Percentiles rank a stretch among this genome's conserved stretches.
phyloP scores from a whole-genome alignment of 2,888 invertebrate species.

The Drosophila meridionalis region DNA sequence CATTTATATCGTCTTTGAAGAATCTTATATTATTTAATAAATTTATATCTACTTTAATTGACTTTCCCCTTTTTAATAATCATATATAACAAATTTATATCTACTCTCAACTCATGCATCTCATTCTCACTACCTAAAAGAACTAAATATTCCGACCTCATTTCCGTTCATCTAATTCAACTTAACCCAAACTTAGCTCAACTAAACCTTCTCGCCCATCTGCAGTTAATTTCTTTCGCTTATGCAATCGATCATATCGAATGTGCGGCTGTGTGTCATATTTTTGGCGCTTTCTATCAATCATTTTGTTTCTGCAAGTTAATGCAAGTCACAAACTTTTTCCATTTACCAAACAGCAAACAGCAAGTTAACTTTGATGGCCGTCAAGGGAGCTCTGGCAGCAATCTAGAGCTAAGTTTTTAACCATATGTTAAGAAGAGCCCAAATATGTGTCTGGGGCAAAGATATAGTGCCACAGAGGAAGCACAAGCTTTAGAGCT shows the following conservation, averaged over 20 bases:
- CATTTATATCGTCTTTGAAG: too few species aligned
- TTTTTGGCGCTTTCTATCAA: slow-evolving; percentile 23
- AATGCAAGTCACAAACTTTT: slow-evolving; percentile 16
- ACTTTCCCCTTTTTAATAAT: too few species aligned
- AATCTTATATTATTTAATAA: too few species aligned
- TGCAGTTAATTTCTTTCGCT: not conserved
- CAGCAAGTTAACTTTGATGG: slow-evolving; percentile 8
- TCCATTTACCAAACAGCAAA: slow-evolving; percentile 13
- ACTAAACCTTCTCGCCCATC: not conserved
- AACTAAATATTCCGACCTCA: not conserved
- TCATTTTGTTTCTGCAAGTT: slow-evolving; percentile 17
- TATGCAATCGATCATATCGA: slow-evolving; percentile 24
- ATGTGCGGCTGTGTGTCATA: slow-evolving; percentile 9
- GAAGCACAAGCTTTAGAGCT: not conserved
- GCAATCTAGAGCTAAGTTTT: not conserved
- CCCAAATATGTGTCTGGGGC: not conserved
- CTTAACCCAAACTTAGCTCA: not conserved
- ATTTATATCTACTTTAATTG: not conserved
- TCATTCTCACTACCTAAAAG: not conserved
- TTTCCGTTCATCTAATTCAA: not conserved
- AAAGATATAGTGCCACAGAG: not conserved
- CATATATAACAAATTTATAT: not conserved
- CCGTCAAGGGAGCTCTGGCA: not conserved
- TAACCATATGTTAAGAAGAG: not conserved
- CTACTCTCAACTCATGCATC: not conserved